Evolutionary conservation across 2,797 vertebrate genomes (phyloP), one percentile per base, ranked within the genome.

Genomic region (Sebastes nivosus): DNA sequence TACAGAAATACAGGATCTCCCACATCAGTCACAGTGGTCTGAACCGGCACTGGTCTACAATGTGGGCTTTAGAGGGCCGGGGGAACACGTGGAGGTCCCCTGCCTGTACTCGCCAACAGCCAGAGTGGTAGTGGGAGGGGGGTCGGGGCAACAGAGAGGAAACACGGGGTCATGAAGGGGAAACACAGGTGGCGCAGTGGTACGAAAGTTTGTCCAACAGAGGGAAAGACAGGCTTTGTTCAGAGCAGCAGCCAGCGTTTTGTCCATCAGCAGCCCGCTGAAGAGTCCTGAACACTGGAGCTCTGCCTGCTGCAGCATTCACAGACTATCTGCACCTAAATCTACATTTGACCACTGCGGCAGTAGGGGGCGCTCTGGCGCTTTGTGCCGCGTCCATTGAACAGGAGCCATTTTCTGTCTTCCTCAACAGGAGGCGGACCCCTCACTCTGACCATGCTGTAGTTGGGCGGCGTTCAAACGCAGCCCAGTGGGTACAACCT

Each of bases 21-120:
- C 92, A 93, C 92, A 90, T 93, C 81, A 86, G 91, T 96, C 95
- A 95, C 96, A 96, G 95, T 96, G 94, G 94, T 95, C 94, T 92
- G 91, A 93, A 92, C 90, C 88, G 80, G 91, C 90, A 92, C 89
- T 83, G 89, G 79, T 84, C 85, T 86, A 71, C 58, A 65, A 80
- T 38, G 87, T 79, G 88, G 87, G 83, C 77, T 81, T 75, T 46
- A 71, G 82, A 81, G 79, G 86, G 86, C 61, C 70, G 63, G 76
- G 84, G 87, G 75, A 66, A 65, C 85, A 70, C 18, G 7, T 38
- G 32, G 52, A 30, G 68, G 75, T 46, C 71, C 84, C 83, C 81
- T 24, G 84, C 65, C 89, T 75, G 87, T 34, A 77, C 55, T 36
- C 29, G 82, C 86, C 86, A 63, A 84, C 84, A 89, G 89, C 87